A percentile compares a stretch with the other conserved stretches of the same genome.
These are phyloP conservation scores for Masticophis lateralis DNA, from an alignment of 2,797 vertebrate species.

Conservation along the genomic window DNA sequence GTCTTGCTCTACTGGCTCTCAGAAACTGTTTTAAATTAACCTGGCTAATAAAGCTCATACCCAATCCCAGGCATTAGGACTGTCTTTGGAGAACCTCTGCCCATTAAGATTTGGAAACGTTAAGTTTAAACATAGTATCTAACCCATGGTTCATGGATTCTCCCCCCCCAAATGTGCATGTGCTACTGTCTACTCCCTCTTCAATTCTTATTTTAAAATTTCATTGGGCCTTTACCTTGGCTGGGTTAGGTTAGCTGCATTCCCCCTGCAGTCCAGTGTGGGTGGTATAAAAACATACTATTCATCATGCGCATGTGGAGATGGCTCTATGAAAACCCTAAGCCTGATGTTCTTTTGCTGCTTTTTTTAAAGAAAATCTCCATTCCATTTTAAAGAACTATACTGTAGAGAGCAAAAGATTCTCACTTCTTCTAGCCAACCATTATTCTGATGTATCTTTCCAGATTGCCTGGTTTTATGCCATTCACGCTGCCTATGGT, in stretches of 20 bases:
- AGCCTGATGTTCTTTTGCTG: not conserved
- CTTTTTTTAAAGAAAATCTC: not conserved
- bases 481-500: not conserved
- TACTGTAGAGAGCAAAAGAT: not conserved
- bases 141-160: not conserved
- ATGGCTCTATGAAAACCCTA: not conserved
- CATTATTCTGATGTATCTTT: not conserved
- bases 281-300: not conserved
- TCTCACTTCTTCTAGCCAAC: not conserved
- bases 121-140: not conserved
- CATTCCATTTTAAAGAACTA: not conserved
- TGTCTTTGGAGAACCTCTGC: not conserved
- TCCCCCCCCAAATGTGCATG: fast-evolving
- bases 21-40: not conserved
- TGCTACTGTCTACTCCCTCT: not conserved
- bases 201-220: not conserved
- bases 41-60: not conserved
- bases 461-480: not conserved
- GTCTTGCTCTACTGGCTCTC: not conserved
- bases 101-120: not conserved
- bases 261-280: not conserved
- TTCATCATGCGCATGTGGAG: not conserved
- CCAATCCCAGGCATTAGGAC: not conserved
- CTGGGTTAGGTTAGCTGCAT: not conserved
- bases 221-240: not conserved